Percentiles rank a stretch among this genome's conserved stretches.
Evolutionary conservation across 1,140 invertebrate species (phyloP).

Genomic region (Papilio glaucus): DNA sequence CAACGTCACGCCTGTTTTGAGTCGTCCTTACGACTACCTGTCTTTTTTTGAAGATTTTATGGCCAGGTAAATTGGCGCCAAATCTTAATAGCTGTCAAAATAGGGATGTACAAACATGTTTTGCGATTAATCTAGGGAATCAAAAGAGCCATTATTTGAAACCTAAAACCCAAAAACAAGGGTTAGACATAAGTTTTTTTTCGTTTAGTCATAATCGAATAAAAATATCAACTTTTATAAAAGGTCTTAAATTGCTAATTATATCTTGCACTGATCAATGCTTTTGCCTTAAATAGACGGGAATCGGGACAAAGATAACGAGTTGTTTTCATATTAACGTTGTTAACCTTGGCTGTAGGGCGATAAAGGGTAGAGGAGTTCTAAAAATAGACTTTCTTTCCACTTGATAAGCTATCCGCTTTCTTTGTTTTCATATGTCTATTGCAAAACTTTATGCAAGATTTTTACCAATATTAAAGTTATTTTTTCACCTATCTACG

Average conservation of each 20-base stretch:
- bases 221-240: background rate
- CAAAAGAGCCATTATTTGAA: too few species aligned
- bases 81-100: background rate
- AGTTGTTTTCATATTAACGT: conserved; percentile 27
- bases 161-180: too few species aligned
- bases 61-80: background rate
- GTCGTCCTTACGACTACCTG: too few species aligned
- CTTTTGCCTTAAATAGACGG: conserved; percentile 16
- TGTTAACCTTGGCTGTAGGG: conserved; percentile 30
- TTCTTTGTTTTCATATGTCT: conserved; percentile 31
- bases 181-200: too few species aligned
- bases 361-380: conserved; percentile 27
- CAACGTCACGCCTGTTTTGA: too few species aligned
- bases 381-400: conserved; percentile 35
- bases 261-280: background rate
- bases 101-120: background rate
- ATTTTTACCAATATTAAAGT: too few species aligned
- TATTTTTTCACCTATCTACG: too few species aligned
- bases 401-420: background rate
- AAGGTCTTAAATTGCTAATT: background rate
- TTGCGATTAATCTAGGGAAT: background rate
- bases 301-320: conserved; percentile 34
- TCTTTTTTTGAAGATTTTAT: too few species aligned
- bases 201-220: background rate
- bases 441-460: background rate